Conservation (phyloP, 2,113 vertebrate species). For the Myotis lucifugus region DNA sequence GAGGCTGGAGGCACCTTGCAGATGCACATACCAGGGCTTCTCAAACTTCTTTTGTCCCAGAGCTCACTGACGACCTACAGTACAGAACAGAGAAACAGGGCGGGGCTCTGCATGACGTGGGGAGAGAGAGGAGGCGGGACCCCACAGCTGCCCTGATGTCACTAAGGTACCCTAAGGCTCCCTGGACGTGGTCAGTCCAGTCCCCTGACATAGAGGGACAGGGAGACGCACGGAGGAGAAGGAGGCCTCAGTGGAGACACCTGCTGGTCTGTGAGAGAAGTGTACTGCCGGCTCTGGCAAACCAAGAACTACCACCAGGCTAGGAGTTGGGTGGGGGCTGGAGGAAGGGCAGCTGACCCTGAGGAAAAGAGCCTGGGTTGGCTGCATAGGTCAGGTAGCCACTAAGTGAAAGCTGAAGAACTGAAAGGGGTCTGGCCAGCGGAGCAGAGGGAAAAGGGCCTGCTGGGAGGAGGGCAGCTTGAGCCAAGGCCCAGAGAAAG, state of each 20-base stretch:
- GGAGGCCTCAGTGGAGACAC: constrained; percentile 26
- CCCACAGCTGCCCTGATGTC: rapidly evolving
- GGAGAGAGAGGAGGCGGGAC: background rate
- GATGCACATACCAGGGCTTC: background rate
- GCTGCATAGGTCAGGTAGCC: background rate
- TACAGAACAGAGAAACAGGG: background rate
- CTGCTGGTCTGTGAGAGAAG: constrained; percentile 29
- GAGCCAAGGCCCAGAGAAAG: background rate
- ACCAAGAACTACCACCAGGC: rapidly evolving
- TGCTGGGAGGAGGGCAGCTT: background rate
- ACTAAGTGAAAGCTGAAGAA: background rate
- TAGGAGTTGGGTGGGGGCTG: rapidly evolving
- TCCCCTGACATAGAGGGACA: background rate
- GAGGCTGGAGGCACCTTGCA: background rate
- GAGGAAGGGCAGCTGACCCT: background rate
- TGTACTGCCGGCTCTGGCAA: background rate
- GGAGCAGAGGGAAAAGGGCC: background rate
- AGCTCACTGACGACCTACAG: background rate
- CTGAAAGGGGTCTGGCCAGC: too few species aligned
- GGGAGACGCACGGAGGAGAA: rapidly evolving
- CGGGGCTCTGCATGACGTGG: background rate
- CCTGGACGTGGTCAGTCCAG: background rate
- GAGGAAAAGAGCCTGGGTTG: background rate
- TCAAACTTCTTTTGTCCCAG: background rate
- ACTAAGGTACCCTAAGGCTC: background rate